Evolutionary conservation across 2,797 vertebrate species (phyloP), one percentile per base, ranked within the genome.

Genomic region (Mallotus villosus): DNA sequence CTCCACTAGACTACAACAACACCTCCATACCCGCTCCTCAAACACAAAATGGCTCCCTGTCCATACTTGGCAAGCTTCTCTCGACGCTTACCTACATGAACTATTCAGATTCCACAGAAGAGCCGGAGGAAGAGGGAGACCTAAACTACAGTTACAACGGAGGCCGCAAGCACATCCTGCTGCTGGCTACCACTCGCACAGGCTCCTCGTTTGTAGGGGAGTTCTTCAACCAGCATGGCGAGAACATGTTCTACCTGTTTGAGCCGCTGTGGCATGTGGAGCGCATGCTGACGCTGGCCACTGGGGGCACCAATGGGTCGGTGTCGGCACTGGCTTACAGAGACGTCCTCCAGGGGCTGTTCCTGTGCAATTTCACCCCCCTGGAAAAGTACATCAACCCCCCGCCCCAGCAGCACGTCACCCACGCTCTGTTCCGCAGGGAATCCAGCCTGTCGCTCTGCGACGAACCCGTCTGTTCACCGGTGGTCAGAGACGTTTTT

Each of bases 211-310:
- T 99, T 0, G 95, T 98, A 1, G 97, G 97, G 0, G 97, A 99
- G 83, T 98, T 99, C 82, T 99, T 99, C 88, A 99, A 99, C 92
- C 98, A 99, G 87, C 96, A 98, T 76, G 92, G 92, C 5, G 91
- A 91, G 72, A 94, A 95, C 80, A 95, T 97, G 89, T 98, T 99
- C 86, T 99, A 97, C 91, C 92, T 99, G 86, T 99, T 96, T 0
- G 98, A 99, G 86, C 97, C 97, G 0, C 88, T 99, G 72, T 99
- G 98, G 97, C 97, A 99, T 0, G 94, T 98, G 0, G 97, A 99
- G 86, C 95, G 94, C 85, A 95, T 93, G 0, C 86, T 99, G 72
- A 93, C 92, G 2, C 91, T 98, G 0, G 95, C 95, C 73, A 87
- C 91, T 0, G 94, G 95, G 0, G 95, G 95, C 0, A 95, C 97